Evolutionary conservation across 1,140 invertebrate genomes (phyloP), one percentile per base, ranked within the genome.

Genomic region (Neodiprion fabricii): DNA sequence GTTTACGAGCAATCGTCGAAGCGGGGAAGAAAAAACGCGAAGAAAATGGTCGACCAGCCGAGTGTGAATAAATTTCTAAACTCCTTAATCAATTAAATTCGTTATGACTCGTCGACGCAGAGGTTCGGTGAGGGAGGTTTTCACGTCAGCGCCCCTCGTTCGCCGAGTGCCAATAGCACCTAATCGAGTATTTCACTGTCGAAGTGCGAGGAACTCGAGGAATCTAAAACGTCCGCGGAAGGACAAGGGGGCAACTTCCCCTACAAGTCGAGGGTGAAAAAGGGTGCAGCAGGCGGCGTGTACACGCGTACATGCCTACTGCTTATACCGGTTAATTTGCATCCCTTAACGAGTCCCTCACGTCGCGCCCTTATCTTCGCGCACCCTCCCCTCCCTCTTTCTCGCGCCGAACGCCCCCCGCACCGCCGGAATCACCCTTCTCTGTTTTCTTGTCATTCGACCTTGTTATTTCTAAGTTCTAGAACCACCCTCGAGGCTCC

Each of bases 281-380:
- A 78, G 75, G 78, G 79, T 79, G 74, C 72, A 79, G 70, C 79
- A 67, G 68, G 72, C 73, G 77, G 75, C 74, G 72, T 81, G 81
- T 80, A 80, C 82, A 74, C 78, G 78, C 73, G 76, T 76, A 78
- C 77, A 75, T 79, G 79, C 81, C 80, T 70, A 48, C 72, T 40
- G 17, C 50, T 66, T 49, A 65, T 69, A 67, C 79, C 78, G 81
- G 83, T 85, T 86, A 86, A 87, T 87, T 87, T 87, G 85, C 85
- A 87, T 86, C 84, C 84, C 84, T 87, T 86, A 87, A 87, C 85
- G 85, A 87, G 85, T 82, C 79, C 83, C 83, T 84, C 84, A 80
- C 84, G 83, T 84, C 82, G 79, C 80, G 80, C 80, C 78, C 84
- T 85, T 87, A 85, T 87, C 84, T 85, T 79, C 79, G 78, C 80